Conservation (phyloP, 2,888 invertebrate genomes). For the Chloroclysta siterata region DNA sequence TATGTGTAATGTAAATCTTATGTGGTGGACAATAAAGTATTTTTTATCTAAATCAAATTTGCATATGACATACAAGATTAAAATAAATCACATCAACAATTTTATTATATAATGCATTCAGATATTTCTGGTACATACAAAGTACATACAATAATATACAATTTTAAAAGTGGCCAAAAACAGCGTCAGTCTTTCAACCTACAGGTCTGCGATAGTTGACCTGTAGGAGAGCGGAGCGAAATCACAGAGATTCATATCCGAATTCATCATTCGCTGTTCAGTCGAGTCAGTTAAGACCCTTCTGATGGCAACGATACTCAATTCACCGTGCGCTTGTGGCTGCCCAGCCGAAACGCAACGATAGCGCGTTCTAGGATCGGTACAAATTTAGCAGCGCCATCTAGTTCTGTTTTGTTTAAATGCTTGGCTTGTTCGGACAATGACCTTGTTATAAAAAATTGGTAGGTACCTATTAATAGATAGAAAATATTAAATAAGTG, state of each 20-base stretch:
- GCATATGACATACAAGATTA: too few relatives aligned
- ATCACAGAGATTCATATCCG: constrained; percentile 71
- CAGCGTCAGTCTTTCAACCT: constrained; percentile 72
- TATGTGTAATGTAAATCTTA: too few relatives aligned
- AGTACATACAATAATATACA: too few relatives aligned
- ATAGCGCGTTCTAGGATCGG: constrained; percentile 48
- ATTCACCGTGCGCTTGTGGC: constrained; percentile 1
- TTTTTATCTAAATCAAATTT: too few relatives aligned
- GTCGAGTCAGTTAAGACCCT: constrained; percentile 84
- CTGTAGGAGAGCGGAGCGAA: constrained; percentile 64
- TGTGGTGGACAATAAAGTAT: too few relatives aligned
- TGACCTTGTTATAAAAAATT: constrained; percentile 48
- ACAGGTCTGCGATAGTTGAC: constrained; percentile 75
- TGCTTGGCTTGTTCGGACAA: constrained; percentile 40
- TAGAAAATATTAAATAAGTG: background rate
- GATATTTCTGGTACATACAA: too few relatives aligned
- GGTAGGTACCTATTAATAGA: background rate
- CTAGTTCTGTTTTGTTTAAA: constrained; percentile 43
- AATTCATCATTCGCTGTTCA: constrained; percentile 81
- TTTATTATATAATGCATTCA: too few relatives aligned
- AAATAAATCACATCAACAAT: too few relatives aligned
- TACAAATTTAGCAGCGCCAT: constrained; percentile 46
- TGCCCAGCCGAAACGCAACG: constrained; percentile 39
- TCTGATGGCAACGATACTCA: constrained; percentile 54
- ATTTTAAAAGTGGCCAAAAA: constrained; percentile 59